A percentile compares a stretch with the other conserved stretches of the same genome.
Conservation (phyloP, 1,140 invertebrate species). For the Notospermus geniculatus region DNA sequence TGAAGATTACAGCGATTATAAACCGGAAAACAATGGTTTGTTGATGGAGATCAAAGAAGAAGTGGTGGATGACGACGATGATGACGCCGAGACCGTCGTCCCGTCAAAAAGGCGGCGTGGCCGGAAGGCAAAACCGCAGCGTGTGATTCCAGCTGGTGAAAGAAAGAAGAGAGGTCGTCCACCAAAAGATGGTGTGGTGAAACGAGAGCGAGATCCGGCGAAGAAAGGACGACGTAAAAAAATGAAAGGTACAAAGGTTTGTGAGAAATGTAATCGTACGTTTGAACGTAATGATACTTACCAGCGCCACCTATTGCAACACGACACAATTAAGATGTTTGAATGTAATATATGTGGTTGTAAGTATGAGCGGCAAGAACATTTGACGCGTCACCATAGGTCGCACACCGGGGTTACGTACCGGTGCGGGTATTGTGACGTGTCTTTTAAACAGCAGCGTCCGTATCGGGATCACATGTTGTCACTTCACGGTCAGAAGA, state of each 20-base stretch:
- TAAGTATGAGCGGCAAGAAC: conserved; percentile 20
- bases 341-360: conserved; percentile 23
- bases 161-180: background rate
- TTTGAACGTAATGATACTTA: conserved; percentile 6
- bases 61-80: background rate
- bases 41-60: background rate
- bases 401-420: conserved; percentile 18
- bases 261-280: conserved; percentile 5
- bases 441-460: conserved; percentile 19
- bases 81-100: conserved; percentile 5
- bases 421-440: conserved; percentile 20
- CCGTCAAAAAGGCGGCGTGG: conserved; percentile 8
- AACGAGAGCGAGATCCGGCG: background rate
- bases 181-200: background rate
- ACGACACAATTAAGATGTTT: conserved; percentile 18
- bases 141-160: background rate
- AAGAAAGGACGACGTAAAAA: background rate
- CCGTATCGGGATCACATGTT: conserved; percentile 24
- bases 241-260: conserved; percentile 7
- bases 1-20: background rate
- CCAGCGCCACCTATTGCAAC: conserved; percentile 14
- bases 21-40: background rate
- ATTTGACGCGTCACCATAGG: conserved; percentile 25
- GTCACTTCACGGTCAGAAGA: conserved; percentile 22
- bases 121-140: too few relatives aligned